Base-by-base conservation (phyloP, 2,888 invertebrate species). In the Ormyrus labotus region DNA sequence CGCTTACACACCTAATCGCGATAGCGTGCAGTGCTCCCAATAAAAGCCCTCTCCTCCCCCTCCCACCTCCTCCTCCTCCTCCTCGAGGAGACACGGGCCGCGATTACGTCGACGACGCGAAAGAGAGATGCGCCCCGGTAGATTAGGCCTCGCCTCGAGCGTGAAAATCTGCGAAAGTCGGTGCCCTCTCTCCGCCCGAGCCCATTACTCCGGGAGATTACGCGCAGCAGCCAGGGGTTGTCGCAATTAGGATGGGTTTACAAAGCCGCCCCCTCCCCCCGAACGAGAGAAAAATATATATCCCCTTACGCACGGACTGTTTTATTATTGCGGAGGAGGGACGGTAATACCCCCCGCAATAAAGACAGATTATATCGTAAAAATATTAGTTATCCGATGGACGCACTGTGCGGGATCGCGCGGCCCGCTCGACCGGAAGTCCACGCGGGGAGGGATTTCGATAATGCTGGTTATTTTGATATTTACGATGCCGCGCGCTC, bases 51-150 rank as follows among this genome's bases (percentile, higher is more conserved):
- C 34, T 4, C 34, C 34, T 4, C 34, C 34, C 34, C 34, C 34
- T 2, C 34, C 34, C 2, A 13, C 10, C 34, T 4, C 34, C 4
- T 4, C 34, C 34, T 4, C 34, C 34, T 34, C 34, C 34, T 34
- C 34, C 34, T 34, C 3, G 34, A 34, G 34, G 34, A 34, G 34
- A 34, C 34, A 34, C 34, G 34, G 34, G 34, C 34, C 34, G 34
- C 34, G 34, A 34, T 34, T 34, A 55, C 55, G 55, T 34, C 65
- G 61, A 55, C 64, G 51, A 51, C 47, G 51, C 34, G 45, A 51
- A 48, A 19, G 68, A 51, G 78, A 82, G 91, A 92, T 78, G 64
- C 72, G 65, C 58, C n/a, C 47, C 68, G 81, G 74, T 78, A 81
- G 78, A 81, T 81, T 81, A 81, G 75, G 64, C 70, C 71, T 75